Percentiles rank a stretch among this genome's conserved stretches.
These are phyloP conservation scores for Monomorium pharaonis DNA, from an alignment of 1,140 invertebrate genomes.

Conservation along the genomic window DNA sequence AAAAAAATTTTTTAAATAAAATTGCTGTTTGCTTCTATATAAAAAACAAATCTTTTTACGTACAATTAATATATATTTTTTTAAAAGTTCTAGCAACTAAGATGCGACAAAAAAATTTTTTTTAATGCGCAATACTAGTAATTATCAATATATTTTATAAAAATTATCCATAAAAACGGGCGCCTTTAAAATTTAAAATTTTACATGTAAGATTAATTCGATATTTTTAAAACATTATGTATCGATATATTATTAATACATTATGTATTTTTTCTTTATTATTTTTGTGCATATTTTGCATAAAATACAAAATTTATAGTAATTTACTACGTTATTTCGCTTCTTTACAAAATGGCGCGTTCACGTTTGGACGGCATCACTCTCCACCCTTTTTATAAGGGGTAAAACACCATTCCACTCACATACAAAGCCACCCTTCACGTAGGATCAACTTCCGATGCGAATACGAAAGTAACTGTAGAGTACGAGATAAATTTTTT, in stretches of 20 bases:
- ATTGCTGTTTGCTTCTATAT: neutral
- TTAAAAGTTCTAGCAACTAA: neutral
- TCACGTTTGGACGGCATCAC: constrained; percentile 46
- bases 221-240: neutral
- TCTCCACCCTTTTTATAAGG: constrained; percentile 44
- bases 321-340: constrained; percentile 14
- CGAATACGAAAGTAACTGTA: constrained; percentile 50
- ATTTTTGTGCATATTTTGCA: neutral
- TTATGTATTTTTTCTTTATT: neutral
- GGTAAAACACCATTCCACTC: constrained; percentile 39
- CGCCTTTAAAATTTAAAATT: neutral
- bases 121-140: neutral
- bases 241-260: neutral
- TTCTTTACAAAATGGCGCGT: constrained; percentile 69
- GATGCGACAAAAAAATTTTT: neutral
- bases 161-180: neutral
- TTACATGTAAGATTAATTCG: neutral
- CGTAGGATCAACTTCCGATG: constrained; percentile 53
- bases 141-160: constrained; percentile 16
- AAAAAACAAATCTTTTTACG: neutral
- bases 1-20: neutral
- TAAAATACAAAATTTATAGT: neutral
- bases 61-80: neutral
- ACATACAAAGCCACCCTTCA: constrained; percentile 63
- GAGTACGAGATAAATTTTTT: neutral